These are phyloP conservation scores for Nymphalis polychloros DNA, from an alignment of 2,888 invertebrate species.

Conservation along the genomic window DNA sequence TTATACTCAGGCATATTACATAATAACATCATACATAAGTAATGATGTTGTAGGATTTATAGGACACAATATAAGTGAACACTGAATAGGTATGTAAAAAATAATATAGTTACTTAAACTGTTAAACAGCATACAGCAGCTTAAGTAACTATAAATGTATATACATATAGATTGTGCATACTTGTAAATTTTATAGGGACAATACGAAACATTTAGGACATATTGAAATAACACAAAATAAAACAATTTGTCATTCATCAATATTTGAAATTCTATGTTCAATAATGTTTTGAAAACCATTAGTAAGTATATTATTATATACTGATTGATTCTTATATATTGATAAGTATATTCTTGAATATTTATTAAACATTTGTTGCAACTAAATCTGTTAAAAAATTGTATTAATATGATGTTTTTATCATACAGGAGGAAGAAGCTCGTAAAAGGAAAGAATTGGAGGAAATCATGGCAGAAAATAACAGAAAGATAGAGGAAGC, in stretches of 20 bases:
- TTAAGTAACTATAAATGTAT: too few species aligned
- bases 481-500: slow-evolving; percentile 98
- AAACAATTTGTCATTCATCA: slow-evolving; percentile 3
- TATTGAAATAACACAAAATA: not conserved
- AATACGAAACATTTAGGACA: not conserved
- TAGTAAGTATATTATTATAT: too few species aligned
- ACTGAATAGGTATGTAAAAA: slow-evolving; percentile 7
- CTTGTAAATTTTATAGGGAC: not conserved
- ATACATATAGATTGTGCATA: not conserved
- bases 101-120: not conserved
- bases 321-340: too few species aligned
- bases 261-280: not conserved
- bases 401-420: slow-evolving; percentile 54
- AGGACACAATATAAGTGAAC: slow-evolving; percentile 18
- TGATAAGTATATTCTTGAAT: slow-evolving; percentile 11
- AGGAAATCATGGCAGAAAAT: slow-evolving; percentile 98
- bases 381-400: slow-evolving; percentile 34
- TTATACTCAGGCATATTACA: slow-evolving; percentile 32
- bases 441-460: slow-evolving; percentile 96
- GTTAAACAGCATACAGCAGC: not conserved
- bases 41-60: slow-evolving; percentile 26
- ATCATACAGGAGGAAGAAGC: slow-evolving; percentile 98
- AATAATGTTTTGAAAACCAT: slow-evolving; percentile 3
- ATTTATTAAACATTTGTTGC: slow-evolving; percentile 35
- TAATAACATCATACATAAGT: slow-evolving; percentile 4